Percentiles rank a stretch among this genome's conserved stretches.
Conservation (phyloP, 2,113 vertebrate genomes). For the Pseudonaja textilis region DNA sequence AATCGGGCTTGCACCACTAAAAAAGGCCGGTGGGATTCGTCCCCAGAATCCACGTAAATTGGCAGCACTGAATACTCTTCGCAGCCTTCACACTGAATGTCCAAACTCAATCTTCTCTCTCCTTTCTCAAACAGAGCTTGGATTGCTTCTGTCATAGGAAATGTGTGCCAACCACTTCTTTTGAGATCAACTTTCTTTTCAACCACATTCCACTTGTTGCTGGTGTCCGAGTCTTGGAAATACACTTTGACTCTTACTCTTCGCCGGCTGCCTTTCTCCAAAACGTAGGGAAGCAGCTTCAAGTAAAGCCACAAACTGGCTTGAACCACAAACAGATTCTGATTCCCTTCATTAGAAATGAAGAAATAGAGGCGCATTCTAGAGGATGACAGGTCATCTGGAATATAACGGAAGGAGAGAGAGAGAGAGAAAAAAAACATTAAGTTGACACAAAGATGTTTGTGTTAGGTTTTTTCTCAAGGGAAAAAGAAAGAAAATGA, state of each 20-base stretch:
- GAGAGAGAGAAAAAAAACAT: not conserved
- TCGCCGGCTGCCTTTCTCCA: constrained; percentile 87
- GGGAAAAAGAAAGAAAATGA: constrained; percentile 2
- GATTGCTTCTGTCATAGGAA: constrained; percentile 90
- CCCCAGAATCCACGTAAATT: constrained; percentile 84
- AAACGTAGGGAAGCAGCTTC: constrained; percentile 84
- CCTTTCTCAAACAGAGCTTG: constrained; percentile 86
- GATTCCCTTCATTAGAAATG: constrained; percentile 96
- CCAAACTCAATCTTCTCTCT: constrained; percentile 88
- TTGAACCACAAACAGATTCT: constrained; percentile 93
- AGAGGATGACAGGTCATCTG: constrained; percentile 86
- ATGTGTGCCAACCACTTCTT: constrained; percentile 97
- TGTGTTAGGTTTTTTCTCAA: not conserved
- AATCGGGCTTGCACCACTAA: constrained; percentile 91
- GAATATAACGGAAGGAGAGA: constrained; percentile 61
- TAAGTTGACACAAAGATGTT: constrained; percentile 15
- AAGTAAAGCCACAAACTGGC: constrained; percentile 97
- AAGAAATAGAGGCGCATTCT: constrained; percentile 89
- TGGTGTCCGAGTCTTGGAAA: constrained; percentile 81
- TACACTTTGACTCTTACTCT: constrained; percentile 92
- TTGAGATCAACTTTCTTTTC: constrained; percentile 96
- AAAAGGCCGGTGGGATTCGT: constrained; percentile 94
- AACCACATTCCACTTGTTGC: constrained; percentile 83
- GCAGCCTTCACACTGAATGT: constrained; percentile 91
- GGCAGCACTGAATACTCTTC: constrained; percentile 83